phyloP scores from a whole-genome alignment of 2,888 invertebrate species.

The Epirrita christyi region DNA sequence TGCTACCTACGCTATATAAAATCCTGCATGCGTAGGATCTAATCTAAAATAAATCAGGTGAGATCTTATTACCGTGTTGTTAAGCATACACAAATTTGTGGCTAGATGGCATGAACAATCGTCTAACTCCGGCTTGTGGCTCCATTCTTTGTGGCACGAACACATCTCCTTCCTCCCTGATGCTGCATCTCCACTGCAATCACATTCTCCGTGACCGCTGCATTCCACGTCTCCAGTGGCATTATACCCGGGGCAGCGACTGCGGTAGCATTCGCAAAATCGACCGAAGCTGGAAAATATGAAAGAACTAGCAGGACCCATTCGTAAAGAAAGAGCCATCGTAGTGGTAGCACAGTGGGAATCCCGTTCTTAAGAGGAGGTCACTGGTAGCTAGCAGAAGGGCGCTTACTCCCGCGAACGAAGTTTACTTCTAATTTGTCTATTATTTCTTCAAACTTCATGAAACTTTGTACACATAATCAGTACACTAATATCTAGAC shows the following conservation, averaged over 20 bases:
- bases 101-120: conserved; percentile 5
- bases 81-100: neutral
- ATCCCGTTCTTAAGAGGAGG: too few species aligned
- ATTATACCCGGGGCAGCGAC: conserved; percentile 47
- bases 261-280: conserved; percentile 50
- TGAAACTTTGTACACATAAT: too few species aligned
- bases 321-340: too few species aligned
- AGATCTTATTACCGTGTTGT: neutral
- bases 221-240: conserved; percentile 47
- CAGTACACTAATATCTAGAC: too few species aligned
- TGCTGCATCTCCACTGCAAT: conserved; percentile 57
- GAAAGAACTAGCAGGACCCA: neutral
- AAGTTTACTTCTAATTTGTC: too few species aligned
- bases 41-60: too few species aligned
- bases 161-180: conserved; percentile 57
- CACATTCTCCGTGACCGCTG: conserved; percentile 76
- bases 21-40: too few species aligned
- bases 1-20: too few species aligned
- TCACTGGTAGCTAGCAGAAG: too few species aligned
- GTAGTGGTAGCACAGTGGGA: too few species aligned
- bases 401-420: too few species aligned
- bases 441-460: too few species aligned
- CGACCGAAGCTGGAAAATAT: conserved; percentile 9
- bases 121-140: neutral
- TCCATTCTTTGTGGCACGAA: conserved; percentile 71